phyloP scores from a whole-genome alignment of 2,113 vertebrate genomes.

The Macrotus californicus region DNA sequence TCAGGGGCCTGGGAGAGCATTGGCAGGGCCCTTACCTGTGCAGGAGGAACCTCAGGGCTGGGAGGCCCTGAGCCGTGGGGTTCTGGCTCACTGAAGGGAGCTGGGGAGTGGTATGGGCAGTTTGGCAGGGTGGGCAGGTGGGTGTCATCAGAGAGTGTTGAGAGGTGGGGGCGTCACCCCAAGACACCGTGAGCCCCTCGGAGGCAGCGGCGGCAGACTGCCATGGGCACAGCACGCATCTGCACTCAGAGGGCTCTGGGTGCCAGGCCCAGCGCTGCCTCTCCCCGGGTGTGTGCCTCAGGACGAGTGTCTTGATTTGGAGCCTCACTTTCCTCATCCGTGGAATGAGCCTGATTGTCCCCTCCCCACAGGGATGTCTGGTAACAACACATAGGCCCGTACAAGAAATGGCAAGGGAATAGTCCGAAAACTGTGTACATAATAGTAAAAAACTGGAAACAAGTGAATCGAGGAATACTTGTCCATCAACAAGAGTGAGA shows the following conservation, averaged over 20 bases:
- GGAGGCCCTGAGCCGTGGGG: not conserved
- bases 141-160: not conserved
- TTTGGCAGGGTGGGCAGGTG: not conserved
- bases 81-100: not conserved
- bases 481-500: too few species aligned
- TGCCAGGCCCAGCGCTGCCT: not conserved
- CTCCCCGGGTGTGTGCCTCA: not conserved
- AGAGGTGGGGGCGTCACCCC: not conserved
- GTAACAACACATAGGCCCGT: not conserved
- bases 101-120: not conserved
- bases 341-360: not conserved
- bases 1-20: not conserved
- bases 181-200: not conserved
- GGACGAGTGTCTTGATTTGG: not conserved
- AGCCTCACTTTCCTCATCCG: not conserved
- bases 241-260: not conserved
- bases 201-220: not conserved
- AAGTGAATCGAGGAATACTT: not conserved
- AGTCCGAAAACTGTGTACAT: not conserved
- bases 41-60: not conserved
- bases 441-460: not conserved
- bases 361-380: not conserved
- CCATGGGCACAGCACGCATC: not conserved
- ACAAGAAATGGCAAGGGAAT: not conserved
- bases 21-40: not conserved